A percentile compares a stretch with the other conserved stretches of the same genome.
These are phyloP conservation scores for Teleogryllus occipitalis DNA, from an alignment of 1,140 invertebrate genomes.

Conservation along the genomic window DNA sequence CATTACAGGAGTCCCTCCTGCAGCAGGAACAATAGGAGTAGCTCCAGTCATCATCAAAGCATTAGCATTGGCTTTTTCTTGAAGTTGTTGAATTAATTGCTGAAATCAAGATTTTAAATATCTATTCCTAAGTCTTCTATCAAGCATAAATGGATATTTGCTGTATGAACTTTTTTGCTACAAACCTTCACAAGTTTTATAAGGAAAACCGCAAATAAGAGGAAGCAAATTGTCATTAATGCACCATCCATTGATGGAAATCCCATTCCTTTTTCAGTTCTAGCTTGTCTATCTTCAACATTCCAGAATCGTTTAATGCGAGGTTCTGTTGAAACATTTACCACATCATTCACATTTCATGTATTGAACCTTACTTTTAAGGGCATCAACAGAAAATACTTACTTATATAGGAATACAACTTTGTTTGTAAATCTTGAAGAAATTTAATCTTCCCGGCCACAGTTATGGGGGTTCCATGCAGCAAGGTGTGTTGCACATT, in stretches of 20 bases:
- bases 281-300: conserved; percentile 11
- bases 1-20: background rate
- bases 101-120: background rate
- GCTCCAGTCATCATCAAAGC: background rate
- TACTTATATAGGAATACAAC: background rate
- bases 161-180: background rate
- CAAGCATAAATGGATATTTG: too few relatives aligned
- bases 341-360: too few relatives aligned
- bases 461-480: background rate
- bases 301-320: background rate
- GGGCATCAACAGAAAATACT: background rate
- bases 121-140: too few relatives aligned
- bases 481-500: background rate
- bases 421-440: background rate
- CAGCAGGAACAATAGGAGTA: background rate
- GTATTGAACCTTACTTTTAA: too few relatives aligned
- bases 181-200: conserved; percentile 68
- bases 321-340: background rate
- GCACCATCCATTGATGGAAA: conserved; percentile 72
- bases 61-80: background rate
- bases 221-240: conserved; percentile 68
- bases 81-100: background rate
- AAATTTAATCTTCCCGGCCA: background rate
- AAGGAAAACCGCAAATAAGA: conserved; percentile 74
- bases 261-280: conserved; percentile 38